Evolutionary conservation across 2,797 vertebrate species (phyloP).

Genomic region (Semaprochilodus insignis): DNA sequence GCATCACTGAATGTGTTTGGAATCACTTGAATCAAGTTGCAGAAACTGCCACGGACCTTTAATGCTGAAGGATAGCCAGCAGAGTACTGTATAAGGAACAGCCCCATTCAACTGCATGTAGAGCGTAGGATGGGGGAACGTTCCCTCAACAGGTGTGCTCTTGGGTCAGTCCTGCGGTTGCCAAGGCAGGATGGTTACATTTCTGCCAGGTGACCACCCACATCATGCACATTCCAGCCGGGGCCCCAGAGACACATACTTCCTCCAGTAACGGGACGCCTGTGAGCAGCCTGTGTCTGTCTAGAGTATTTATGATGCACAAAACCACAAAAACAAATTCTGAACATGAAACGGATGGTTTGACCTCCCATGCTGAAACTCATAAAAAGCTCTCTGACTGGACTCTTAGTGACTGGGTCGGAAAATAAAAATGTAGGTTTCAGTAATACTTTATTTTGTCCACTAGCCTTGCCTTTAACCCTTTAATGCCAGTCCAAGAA

Average conservation of each 20-base stretch:
- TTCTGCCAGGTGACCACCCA: conserved; percentile 26
- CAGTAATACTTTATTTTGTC: too few species aligned
- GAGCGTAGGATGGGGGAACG: neutral
- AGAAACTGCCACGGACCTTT: too few species aligned
- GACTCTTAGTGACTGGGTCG: neutral
- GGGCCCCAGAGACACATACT: conserved; percentile 26
- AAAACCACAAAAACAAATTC: conserved; percentile 37
- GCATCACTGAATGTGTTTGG: too few species aligned
- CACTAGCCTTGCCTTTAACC: too few species aligned
- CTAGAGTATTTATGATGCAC: conserved; percentile 33
- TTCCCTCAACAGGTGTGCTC: conserved; percentile 29
- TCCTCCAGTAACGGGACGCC: conserved; percentile 32
- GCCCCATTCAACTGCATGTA: neutral
- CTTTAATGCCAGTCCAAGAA: too few species aligned
- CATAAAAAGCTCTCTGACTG: neutral
- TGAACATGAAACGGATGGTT: conserved; percentile 22
- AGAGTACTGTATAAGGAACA: too few species aligned
- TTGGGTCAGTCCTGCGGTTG: conserved; percentile 3
- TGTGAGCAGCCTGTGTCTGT: conserved; percentile 38
- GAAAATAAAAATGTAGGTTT: too few species aligned
- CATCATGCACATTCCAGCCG: conserved; percentile 31
- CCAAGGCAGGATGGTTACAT: neutral
- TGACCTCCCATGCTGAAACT: conserved; percentile 18
- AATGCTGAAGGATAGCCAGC: too few species aligned
- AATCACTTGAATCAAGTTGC: too few species aligned